phyloP scores from a whole-genome alignment of 2,888 invertebrate genomes.

The Unio pictorum region DNA sequence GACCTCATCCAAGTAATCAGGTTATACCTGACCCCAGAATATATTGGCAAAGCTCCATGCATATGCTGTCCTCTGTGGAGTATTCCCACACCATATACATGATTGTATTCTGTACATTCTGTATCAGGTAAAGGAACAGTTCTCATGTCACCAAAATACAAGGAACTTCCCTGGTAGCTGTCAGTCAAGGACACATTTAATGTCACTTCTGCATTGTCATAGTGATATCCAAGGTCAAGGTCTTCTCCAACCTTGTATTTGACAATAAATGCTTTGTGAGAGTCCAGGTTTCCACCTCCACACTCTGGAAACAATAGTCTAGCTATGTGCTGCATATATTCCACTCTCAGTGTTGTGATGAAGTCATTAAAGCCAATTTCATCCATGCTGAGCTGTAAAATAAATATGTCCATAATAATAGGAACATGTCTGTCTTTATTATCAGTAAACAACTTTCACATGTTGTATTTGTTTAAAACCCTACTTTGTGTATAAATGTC shows the following conservation, averaged over 20 bases:
- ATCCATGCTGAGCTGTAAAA: constrained; percentile 68
- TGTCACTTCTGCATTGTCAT: constrained; percentile 73
- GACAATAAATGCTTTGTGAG: constrained; percentile 72
- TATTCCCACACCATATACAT: constrained; percentile 62
- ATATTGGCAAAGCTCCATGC: constrained; percentile 71
- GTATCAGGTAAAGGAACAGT: constrained; percentile 26
- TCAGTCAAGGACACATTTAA: constrained; percentile 68
- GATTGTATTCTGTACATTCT: constrained; percentile 38
- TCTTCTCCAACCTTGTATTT: constrained; percentile 69
- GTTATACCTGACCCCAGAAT: constrained; percentile 69
- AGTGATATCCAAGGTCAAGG: constrained; percentile 70
- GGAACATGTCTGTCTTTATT: neutral
- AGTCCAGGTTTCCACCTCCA: constrained; percentile 69
- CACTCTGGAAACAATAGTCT: constrained; percentile 67
- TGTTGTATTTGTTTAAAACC: neutral
- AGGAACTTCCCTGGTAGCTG: constrained; percentile 67
- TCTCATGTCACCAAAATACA: constrained; percentile 70
- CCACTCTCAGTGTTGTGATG: constrained; percentile 63
- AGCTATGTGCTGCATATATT: constrained; percentile 68
- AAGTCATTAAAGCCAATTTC: constrained; percentile 71
- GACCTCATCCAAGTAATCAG: constrained; percentile 73
- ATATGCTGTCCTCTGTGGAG: constrained; percentile 72
- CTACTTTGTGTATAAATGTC: too few relatives aligned
- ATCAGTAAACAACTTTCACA: neutral
- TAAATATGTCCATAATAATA: neutral